Conservation (phyloP, 2,888 invertebrate genomes). For the Andrena bicolor region DNA sequence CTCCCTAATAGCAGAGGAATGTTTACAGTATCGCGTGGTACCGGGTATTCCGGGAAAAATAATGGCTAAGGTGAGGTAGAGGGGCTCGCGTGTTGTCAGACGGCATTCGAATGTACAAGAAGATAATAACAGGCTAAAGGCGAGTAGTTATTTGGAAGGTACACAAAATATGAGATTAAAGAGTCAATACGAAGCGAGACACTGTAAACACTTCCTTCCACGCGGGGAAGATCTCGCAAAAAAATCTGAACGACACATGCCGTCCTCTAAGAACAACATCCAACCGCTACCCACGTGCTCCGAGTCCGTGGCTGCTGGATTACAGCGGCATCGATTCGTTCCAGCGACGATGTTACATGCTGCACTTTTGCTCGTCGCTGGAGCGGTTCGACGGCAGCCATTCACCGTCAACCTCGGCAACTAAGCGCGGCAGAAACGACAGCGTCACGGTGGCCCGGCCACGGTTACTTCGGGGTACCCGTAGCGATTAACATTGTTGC, state of each 20-base stretch:
- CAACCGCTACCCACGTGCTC: too few relatives aligned
- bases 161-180: background rate
- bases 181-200: background rate
- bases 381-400: background rate
- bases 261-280: too few relatives aligned
- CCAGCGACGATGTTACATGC: background rate
- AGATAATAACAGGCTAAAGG: background rate
- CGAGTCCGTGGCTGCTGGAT: too few relatives aligned
- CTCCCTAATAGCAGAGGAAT: too few relatives aligned
- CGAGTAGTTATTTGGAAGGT: background rate
- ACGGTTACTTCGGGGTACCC: conserved; percentile 7
- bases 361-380: background rate
- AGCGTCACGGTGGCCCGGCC: conserved; percentile 6
- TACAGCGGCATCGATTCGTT: too few relatives aligned
- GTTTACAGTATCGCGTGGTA: too few relatives aligned
- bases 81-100: too few relatives aligned
- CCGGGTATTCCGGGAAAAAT: too few relatives aligned
- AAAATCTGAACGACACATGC: background rate
- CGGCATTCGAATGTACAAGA: too few relatives aligned
- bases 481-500: conserved; percentile 55
- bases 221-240: background rate
- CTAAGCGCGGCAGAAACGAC: background rate
- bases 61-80: too few relatives aligned
- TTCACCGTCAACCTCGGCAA: background rate
- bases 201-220: background rate